Percentiles rank a stretch among this genome's conserved stretches.
These are phyloP conservation scores for Molossus alvarezi DNA, from an alignment of 2,797 vertebrate species.

Conservation along the genomic window DNA sequence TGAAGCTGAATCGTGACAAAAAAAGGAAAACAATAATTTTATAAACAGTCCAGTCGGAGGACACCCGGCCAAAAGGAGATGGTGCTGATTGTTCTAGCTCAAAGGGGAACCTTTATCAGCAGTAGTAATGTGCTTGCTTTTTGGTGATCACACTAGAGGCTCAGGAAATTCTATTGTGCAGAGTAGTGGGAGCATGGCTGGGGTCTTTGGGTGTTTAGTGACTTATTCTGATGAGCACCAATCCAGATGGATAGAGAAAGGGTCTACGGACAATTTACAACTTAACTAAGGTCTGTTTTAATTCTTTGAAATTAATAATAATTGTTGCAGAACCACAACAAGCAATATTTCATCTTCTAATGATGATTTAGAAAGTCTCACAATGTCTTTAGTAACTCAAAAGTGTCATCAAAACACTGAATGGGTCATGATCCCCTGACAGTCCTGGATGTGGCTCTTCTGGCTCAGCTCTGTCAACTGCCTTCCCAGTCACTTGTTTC, in stretches of 20 bases:
- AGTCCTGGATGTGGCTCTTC: background rate
- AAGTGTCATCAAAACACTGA: background rate
- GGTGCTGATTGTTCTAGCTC: background rate
- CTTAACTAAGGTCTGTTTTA: constrained; percentile 15
- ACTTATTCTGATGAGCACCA: constrained; percentile 13
- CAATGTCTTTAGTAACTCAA: background rate
- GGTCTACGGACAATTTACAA: background rate
- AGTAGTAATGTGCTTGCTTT: background rate
- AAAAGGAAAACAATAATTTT: constrained; percentile 18
- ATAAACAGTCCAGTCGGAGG: background rate
- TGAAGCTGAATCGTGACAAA: background rate
- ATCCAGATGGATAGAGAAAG: background rate
- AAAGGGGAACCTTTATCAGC: background rate
- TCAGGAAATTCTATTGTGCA: background rate
- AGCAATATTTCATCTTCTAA: background rate
- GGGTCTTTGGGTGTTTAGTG: background rate
- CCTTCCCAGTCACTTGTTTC: background rate
- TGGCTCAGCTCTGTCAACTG: background rate
- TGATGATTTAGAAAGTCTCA: background rate
- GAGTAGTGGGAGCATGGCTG: background rate
- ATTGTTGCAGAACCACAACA: background rate
- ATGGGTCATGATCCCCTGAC: background rate
- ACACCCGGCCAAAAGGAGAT: background rate
- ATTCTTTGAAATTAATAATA: constrained; percentile 12
- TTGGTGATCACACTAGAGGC: background rate